Evolutionary conservation across 23 tunicate species (phyloP).

Genomic region (Styela clava): DNA sequence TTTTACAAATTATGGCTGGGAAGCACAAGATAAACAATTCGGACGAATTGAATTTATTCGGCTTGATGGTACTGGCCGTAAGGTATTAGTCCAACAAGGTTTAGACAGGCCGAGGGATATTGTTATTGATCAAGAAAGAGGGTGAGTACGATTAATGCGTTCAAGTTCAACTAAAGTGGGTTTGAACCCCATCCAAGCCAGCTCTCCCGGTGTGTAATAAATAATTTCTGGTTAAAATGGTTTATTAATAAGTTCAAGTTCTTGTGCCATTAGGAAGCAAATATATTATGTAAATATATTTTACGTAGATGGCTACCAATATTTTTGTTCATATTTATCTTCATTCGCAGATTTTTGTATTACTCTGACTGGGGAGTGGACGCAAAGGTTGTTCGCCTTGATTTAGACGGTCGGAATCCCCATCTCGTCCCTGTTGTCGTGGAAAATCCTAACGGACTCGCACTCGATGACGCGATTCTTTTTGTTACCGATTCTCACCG

Average conservation of each 20-base stretch:
- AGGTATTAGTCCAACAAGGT: conserved; percentile 42
- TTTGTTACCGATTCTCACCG: conserved; percentile 68
- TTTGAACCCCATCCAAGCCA: too few relatives aligned
- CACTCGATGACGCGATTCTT: conserved; percentile 28
- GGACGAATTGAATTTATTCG: conserved; percentile 72
- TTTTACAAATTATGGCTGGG: conserved; percentile 87
- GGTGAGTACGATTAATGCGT: conserved; percentile 33
- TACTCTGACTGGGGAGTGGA: conserved; percentile 86
- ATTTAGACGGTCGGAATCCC: conserved; percentile 70
- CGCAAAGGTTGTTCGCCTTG: conserved; percentile 57
- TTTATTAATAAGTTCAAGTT: too few relatives aligned
- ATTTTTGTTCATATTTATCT: too few relatives aligned
- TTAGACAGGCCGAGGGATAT: conserved; percentile 74
- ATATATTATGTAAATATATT: too few relatives aligned
- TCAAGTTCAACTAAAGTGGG: too few relatives aligned
- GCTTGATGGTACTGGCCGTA: conserved; percentile 38
- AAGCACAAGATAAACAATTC: conserved; percentile 24
- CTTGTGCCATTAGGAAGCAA: too few relatives aligned
- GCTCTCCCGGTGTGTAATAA: too few relatives aligned
- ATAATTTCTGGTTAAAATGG: too few relatives aligned
- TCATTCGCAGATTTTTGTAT: conserved; percentile 50
- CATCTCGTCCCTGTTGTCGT: conserved; percentile 33
- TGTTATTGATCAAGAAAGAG: conserved; percentile 43
- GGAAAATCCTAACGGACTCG: conserved; percentile 94
- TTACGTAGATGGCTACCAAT: too few relatives aligned